Base-by-base conservation (phyloP, 2,797 vertebrate genomes). In the Pygocentrus nattereri region DNA sequence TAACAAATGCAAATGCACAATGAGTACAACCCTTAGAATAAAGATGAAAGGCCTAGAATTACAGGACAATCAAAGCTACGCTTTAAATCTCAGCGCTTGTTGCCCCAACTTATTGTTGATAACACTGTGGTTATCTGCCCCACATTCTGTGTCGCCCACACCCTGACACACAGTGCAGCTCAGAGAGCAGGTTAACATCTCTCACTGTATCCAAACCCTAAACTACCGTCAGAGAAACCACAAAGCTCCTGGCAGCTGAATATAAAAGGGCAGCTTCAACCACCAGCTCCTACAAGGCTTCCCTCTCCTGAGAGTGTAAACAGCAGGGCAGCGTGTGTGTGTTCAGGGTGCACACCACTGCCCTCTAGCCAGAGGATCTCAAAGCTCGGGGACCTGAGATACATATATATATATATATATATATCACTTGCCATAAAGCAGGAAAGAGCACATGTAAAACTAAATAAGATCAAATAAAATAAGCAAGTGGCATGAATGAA, bases 191-290 rank as follows among this genome's bases (percentile, higher is more conserved):
- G 15, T 73, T 27, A 67, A 69, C 52, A 10, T 79, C 38, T 50
- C n/a, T 44, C 78, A 74, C 61, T 69, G 50, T 34, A 74, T 79
- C 70, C 75, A 67, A 67, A 47, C 56, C 68, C 71, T 15, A 23
- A 65, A 18, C 30, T 41, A 10, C 54, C 61, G 47, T n/a, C 62
- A 74, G 15, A 27, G 49, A 79, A 74, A 79, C 71, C 71, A 70
- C 70, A 30, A 72, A 3, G 18, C 74, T 50, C 23, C 1, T 8
- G 25, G 25, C 67, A 71, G 23, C 30, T 38, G 41, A 41, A 76
- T 78, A 70, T 61, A 78, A 82, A 82, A 79, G 70, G 27, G 70
- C 54, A 73, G 75, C 6, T 30, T 7, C 23, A 78, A 65, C 74
- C 79, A 76, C 72, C 65, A 61, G 44, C 25, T 18, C 41, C 72